Conservation (phyloP, 2,888 invertebrate genomes). For the Aricia artaxerxes region DNA sequence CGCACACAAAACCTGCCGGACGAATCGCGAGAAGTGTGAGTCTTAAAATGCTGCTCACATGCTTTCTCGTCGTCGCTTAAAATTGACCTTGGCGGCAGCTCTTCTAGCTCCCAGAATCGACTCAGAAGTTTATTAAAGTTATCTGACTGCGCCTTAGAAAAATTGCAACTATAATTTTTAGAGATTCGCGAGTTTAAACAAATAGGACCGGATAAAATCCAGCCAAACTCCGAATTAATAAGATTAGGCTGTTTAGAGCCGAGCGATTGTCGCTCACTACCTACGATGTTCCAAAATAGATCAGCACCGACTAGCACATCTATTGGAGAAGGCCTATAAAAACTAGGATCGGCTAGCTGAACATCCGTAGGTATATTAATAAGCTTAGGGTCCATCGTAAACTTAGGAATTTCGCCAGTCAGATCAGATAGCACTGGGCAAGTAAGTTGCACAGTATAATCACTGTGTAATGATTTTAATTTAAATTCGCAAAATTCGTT, state of each 20-base stretch:
- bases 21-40: background rate
- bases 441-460: too few species aligned
- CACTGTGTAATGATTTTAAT: too few species aligned
- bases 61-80: constrained; percentile 17
- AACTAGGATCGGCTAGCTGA: constrained; percentile 13
- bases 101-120: constrained; percentile 34
- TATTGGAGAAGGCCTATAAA: background rate
- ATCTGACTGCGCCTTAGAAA: background rate
- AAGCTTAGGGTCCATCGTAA: background rate
- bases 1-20: constrained; percentile 28
- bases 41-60: constrained; percentile 8
- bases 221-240: constrained; percentile 1
- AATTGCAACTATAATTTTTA: background rate
- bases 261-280: background rate
- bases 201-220: constrained; percentile 27
- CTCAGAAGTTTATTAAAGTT: constrained; percentile 24
- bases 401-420: background rate
- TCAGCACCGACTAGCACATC: background rate
- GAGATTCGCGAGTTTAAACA: constrained; percentile 15
- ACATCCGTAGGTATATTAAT: background rate
- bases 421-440: background rate
- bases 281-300: constrained; percentile 14
- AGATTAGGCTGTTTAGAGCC: background rate
- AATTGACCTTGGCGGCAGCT: constrained; percentile 1
- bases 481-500: background rate